Conservation (phyloP, 2,113 vertebrate genomes). For the Circaetus gallicus region DNA sequence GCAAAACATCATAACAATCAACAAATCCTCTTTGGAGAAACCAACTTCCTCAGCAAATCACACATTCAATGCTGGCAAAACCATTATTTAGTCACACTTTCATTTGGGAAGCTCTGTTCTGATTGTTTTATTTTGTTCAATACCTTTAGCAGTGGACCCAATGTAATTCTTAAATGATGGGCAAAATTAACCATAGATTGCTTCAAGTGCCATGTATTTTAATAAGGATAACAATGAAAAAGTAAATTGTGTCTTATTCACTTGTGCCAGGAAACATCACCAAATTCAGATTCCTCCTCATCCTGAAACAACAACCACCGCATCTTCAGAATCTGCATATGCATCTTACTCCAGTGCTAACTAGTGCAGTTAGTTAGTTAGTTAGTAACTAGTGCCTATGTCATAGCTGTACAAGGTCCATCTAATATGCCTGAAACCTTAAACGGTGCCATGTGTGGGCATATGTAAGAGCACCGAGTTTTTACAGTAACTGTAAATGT, state of each 20-base stretch:
- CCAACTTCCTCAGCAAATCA: not conserved
- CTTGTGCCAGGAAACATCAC: not conserved
- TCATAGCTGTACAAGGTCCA: not conserved
- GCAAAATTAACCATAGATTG: not conserved
- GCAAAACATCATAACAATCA: not conserved
- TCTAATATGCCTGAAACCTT: not conserved
- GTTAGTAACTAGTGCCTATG: not conserved
- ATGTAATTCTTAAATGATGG: not conserved
- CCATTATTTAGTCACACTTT: not conserved
- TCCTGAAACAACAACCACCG: not conserved
- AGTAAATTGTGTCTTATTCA: not conserved
- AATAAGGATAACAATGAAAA: not conserved
- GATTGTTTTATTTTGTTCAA: not conserved
- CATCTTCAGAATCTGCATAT: not conserved
- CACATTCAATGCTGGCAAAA: not conserved
- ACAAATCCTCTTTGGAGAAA: not conserved
- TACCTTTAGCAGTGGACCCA: not conserved
- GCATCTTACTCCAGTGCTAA: not conserved
- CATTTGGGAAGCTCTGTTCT: not conserved
- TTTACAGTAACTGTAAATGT: not conserved
- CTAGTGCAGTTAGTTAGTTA: not conserved
- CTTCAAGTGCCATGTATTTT: not conserved
- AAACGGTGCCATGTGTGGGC: not conserved
- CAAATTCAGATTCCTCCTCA: not conserved
- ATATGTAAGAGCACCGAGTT: not conserved